phyloP scores from a whole-genome alignment of 2,113 vertebrate species.

The Ploceus nigricollis region DNA sequence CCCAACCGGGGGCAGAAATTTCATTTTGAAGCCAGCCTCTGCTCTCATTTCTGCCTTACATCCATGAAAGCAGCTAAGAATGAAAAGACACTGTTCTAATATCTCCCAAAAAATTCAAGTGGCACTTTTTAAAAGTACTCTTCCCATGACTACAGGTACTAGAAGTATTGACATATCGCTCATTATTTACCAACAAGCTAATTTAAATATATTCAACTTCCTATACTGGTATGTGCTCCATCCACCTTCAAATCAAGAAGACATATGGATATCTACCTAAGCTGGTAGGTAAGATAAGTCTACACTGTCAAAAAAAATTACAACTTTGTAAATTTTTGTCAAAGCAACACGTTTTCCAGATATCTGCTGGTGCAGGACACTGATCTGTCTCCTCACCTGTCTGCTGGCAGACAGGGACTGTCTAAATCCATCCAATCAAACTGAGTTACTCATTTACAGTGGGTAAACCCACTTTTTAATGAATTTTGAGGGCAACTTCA shows the following conservation, averaged over 20 bases:
- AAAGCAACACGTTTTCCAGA: not conserved
- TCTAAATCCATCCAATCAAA: not conserved
- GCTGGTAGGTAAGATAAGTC: not conserved
- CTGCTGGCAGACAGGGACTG: not conserved
- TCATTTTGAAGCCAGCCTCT: not conserved
- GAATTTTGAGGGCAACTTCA: not conserved
- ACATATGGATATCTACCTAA: not conserved
- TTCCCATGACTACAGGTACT: not conserved
- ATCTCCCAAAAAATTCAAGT: not conserved
- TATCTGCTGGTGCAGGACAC: not conserved
- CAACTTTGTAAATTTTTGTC: not conserved
- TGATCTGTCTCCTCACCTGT: not conserved
- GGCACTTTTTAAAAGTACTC: not conserved
- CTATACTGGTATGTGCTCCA: not conserved
- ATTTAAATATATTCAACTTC: not conserved
- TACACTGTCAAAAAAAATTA: not conserved
- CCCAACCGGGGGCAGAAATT: not conserved
- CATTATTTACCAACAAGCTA: not conserved
- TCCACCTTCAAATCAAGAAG: not conserved
- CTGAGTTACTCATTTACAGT: not conserved
- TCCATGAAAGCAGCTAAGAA: not conserved
- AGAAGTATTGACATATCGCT: not conserved
- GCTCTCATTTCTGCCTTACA: not conserved
- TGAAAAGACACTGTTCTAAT: not conserved
- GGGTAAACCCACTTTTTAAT: not conserved